A percentile compares a stretch with the other conserved stretches of the same genome.
Conservation (phyloP, 2,888 invertebrate species). For the Drosophila subquinaria region DNA sequence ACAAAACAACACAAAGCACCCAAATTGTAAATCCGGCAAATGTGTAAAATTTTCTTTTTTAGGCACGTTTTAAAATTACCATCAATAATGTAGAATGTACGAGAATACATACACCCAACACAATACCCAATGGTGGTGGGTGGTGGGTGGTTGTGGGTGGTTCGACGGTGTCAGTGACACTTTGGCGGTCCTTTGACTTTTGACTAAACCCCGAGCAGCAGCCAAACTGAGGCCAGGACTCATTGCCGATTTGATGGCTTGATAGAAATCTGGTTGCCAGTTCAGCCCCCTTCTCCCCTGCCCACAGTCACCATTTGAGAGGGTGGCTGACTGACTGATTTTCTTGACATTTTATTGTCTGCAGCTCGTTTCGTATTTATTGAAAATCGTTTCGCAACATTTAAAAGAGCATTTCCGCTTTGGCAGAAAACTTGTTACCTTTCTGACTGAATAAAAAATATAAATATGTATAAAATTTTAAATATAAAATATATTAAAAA, state of each 20-base stretch:
- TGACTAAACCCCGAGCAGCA: slow-evolving; percentile 51
- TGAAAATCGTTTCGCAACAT: slow-evolving; percentile 60
- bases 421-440: background rate
- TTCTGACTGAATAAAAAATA: no score
- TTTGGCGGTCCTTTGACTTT: slow-evolving; percentile 62
- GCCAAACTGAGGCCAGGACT: slow-evolving; percentile 18
- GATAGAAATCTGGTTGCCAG: slow-evolving; percentile 68
- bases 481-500: no score
- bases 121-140: slow-evolving; percentile 8
- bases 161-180: slow-evolving; percentile 66
- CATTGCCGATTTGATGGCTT: slow-evolving; percentile 77
- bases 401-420: slow-evolving; percentile 30
- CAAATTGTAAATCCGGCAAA: slow-evolving; percentile 80
- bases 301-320: background rate
- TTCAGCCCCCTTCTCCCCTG: background rate
- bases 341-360: slow-evolving; percentile 73
- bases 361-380: slow-evolving; percentile 70
- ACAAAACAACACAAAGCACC: slow-evolving; percentile 65
- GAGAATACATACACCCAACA: slow-evolving; percentile 5
- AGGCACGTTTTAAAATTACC: slow-evolving; percentile 83
- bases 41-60: slow-evolving; percentile 75
- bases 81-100: slow-evolving; percentile 72
- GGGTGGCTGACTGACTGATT: slow-evolving; percentile 52
- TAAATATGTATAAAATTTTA: no score
- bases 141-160: slow-evolving; percentile 19